Evolutionary conservation across 2,888 invertebrate genomes (phyloP).

Genomic region (Leucophora obtusa): DNA sequence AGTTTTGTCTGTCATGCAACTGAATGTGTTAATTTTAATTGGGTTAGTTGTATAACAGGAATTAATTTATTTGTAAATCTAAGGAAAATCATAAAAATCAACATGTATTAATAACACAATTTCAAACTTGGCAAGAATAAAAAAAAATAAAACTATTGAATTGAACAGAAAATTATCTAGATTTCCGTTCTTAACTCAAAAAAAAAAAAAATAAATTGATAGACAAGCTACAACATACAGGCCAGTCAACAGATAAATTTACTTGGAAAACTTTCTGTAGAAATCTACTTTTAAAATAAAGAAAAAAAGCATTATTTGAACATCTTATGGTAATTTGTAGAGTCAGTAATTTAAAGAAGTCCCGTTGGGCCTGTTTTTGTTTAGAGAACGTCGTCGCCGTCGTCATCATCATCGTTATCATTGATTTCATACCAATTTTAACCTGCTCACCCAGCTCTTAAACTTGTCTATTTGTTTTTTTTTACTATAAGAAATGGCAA

Average conservation of each 20-base stretch:
- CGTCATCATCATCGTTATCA: not conserved
- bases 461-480: conserved; percentile 8
- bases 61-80: conserved; percentile 26
- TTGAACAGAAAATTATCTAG: conserved; percentile 52
- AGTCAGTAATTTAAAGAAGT: conserved; percentile 44
- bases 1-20: not conserved
- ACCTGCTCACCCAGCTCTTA: conserved; percentile 45
- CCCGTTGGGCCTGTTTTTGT: conserved; percentile 55
- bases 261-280: conserved; percentile 17
- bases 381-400: conserved; percentile 12
- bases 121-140: conserved; percentile 16
- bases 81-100: conserved; percentile 54
- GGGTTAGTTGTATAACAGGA: conserved; percentile 49
- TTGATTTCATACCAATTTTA: conserved; percentile 39
- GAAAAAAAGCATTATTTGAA: conserved; percentile 4
- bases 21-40: conserved; percentile 50
- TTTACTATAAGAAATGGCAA: not conserved
- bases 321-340: conserved; percentile 25
- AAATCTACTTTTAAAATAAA: conserved; percentile 10
- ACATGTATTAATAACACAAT: conserved; percentile 52
- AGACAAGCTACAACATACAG: conserved; percentile 10
- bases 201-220: conserved; percentile 1
- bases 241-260: conserved; percentile 1
- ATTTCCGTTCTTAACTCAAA: conserved; percentile 40
- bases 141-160: conserved; percentile 16